Percentiles rank a stretch among this genome's conserved stretches.
phyloP scores from a whole-genome alignment of 2,113 vertebrate species.

The Pelmatolapia mariae region DNA sequence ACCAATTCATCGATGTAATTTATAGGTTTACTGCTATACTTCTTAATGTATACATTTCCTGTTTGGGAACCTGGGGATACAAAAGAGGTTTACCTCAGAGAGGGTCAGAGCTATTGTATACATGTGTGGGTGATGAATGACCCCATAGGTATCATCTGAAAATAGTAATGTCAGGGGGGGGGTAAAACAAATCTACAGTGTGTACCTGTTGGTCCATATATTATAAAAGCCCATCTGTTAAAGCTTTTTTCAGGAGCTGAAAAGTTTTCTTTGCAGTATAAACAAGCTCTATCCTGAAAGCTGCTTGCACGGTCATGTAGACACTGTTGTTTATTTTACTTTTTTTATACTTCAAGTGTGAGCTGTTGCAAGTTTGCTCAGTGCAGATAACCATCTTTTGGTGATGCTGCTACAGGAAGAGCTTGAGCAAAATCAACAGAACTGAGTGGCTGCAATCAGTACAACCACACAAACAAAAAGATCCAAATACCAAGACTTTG shows the following conservation, averaged over 20 bases:
- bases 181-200: not conserved
- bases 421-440: not conserved
- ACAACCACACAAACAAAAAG: slow-evolving; percentile 19
- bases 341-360: not conserved
- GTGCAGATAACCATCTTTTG: not conserved
- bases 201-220: not conserved
- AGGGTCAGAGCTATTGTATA: not conserved
- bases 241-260: not conserved
- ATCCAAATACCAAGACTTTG: not conserved
- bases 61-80: not conserved
- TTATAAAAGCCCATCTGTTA: not conserved
- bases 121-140: not conserved
- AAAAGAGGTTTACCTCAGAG: not conserved
- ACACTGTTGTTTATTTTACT: not conserved
- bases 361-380: not conserved
- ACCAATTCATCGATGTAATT: not conserved
- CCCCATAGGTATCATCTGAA: not conserved
- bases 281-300: not conserved
- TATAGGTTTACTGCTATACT: not conserved
- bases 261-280: not conserved
- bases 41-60: not conserved
- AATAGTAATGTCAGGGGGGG: not conserved
- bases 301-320: not conserved
- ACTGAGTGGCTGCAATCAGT: not conserved
- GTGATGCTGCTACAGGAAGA: not conserved